Conservation (phyloP, 2,113 vertebrate genomes). For the Oryzias curvinotus region DNA sequence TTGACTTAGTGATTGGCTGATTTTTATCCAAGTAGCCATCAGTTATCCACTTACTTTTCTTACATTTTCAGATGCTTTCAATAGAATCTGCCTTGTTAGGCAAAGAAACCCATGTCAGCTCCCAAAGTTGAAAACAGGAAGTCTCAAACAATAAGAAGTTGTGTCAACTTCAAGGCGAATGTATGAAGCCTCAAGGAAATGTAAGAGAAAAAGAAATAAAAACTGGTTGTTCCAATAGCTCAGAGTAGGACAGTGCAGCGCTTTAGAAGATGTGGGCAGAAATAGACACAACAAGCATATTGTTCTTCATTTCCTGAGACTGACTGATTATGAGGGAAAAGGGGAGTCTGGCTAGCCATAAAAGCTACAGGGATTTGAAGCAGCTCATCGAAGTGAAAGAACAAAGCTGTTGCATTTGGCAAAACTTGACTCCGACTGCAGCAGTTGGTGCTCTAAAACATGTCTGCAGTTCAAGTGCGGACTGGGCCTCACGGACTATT, state of each 20-base stretch:
- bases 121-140: conserved; percentile 77
- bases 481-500: neutral
- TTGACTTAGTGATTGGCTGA: too few species aligned
- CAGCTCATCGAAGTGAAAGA: conserved; percentile 52
- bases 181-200: conserved; percentile 62
- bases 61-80: conserved; percentile 1
- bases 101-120: conserved; percentile 39
- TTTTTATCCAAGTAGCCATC: too few species aligned
- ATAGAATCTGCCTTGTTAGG: conserved; percentile 16
- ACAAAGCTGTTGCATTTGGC: conserved; percentile 69
- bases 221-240: conserved; percentile 10
- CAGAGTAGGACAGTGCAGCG: conserved; percentile 13
- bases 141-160: conserved; percentile 72
- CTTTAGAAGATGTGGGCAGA: conserved; percentile 41
- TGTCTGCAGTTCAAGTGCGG: conserved; percentile 3
- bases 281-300: conserved; percentile 76
- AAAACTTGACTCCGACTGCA: conserved; percentile 50
- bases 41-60: neutral
- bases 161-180: conserved; percentile 61
- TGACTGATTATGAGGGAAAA: conserved; percentile 33
- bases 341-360: conserved; percentile 21
- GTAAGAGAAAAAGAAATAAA: conserved; percentile 59
- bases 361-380: conserved; percentile 33
- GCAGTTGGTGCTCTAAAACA: conserved; percentile 7
- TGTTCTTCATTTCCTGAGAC: conserved; percentile 73